phyloP scores from a whole-genome alignment of 2,888 invertebrate genomes.

The Meloe dianella region DNA sequence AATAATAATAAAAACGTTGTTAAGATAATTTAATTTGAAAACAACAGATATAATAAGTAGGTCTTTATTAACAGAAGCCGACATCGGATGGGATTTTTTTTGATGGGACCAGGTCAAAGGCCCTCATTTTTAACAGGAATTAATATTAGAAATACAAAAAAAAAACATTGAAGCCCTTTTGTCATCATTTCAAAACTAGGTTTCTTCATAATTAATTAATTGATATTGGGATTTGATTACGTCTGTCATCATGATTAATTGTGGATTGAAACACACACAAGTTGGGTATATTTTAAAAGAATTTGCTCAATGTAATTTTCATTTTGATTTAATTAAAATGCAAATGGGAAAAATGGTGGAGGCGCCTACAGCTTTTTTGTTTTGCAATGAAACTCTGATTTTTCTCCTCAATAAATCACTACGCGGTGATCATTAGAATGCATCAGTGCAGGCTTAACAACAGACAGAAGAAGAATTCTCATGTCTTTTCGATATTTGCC shows the following conservation, averaged over 20 bases:
- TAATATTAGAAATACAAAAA: not conserved
- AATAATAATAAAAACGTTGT: constrained; percentile 5
- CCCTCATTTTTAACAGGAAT: not conserved
- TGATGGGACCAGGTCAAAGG: constrained; percentile 2
- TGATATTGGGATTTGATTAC: no score
- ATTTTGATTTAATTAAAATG: not conserved
- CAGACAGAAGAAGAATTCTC: not conserved
- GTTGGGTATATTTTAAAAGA: no score
- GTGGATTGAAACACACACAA: no score
- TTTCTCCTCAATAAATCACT: not conserved
- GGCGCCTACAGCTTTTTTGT: not conserved
- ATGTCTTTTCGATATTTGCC: not conserved
- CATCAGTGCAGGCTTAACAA: not conserved
- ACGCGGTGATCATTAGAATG: not conserved
- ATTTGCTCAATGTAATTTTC: no score
- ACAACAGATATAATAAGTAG: not conserved
- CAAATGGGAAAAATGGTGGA: not conserved
- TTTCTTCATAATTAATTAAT: no score
- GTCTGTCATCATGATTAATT: no score
- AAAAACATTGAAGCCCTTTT: not conserved
- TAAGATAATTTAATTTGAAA: not conserved
- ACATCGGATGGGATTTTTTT: not conserved
- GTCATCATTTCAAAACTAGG: not conserved
- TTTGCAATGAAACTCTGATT: no score
- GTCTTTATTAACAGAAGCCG: constrained; percentile 6